Conservation (phyloP, 2,797 vertebrate genomes). For the Oreortyx pictus region DNA sequence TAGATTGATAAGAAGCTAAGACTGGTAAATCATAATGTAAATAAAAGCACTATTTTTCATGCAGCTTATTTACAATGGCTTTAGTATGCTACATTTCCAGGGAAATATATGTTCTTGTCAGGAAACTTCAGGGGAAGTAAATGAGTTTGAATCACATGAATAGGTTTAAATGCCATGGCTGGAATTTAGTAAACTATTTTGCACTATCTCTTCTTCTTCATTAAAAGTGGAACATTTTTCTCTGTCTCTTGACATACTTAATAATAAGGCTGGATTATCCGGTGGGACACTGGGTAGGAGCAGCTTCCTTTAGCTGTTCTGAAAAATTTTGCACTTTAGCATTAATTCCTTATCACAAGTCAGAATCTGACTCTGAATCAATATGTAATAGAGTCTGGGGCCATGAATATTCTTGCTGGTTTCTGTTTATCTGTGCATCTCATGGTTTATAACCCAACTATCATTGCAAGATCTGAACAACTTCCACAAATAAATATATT, state of each 20-base stretch:
- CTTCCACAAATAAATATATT: background rate
- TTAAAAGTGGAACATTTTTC: slow-evolving; percentile 74
- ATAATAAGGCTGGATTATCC: slow-evolving; percentile 55
- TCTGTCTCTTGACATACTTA: slow-evolving; percentile 56
- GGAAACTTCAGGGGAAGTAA: slow-evolving; percentile 80
- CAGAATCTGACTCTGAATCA: slow-evolving; percentile 24
- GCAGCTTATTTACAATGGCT: slow-evolving; percentile 76
- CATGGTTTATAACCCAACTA: background rate
- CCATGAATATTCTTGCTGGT: slow-evolving; percentile 52
- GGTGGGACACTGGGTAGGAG: slow-evolving; percentile 5
- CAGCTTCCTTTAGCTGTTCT: slow-evolving; percentile 49
- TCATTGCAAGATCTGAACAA: background rate
- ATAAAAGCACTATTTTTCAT: slow-evolving; percentile 79
- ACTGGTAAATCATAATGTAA: slow-evolving; percentile 77
- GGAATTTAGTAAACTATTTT: slow-evolving; percentile 81
- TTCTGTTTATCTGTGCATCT: slow-evolving; percentile 21
- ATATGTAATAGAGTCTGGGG: slow-evolving; percentile 24
- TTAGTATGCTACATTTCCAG: slow-evolving; percentile 77
- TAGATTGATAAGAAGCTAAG: slow-evolving; percentile 68
- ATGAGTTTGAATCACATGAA: slow-evolving; percentile 82
- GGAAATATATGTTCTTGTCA: slow-evolving; percentile 84
- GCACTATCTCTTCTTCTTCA: slow-evolving; percentile 78
- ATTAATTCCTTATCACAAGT: slow-evolving; percentile 61
- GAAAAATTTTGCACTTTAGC: slow-evolving; percentile 55
- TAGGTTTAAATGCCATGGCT: slow-evolving; percentile 77